Evolutionary conservation across 2,797 vertebrate species (phyloP), one percentile per base, ranked within the genome.

Genomic region (Cossypha caffra): DNA sequence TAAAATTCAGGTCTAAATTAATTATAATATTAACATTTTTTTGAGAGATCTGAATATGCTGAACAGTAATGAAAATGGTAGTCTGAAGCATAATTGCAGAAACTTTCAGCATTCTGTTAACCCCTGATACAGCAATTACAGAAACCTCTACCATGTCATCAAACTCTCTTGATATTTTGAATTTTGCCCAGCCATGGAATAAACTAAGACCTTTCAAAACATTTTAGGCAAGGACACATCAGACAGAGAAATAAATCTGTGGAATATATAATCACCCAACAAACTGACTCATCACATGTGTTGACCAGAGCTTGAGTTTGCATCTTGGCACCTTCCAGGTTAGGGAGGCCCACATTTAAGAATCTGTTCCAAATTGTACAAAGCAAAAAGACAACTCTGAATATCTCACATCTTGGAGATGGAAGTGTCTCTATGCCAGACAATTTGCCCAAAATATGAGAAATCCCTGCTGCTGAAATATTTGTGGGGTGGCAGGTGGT

Each of bases 381-480:
- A n/a, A 90, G 29, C 6, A 38, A 28, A 90, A 37, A 63, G 33
- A 54, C 18, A 28, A 71, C 42, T 57, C 66, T 54, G 45, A 84
- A 59, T 88, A 58, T 64, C 28, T 74, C 14, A 2, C 16, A 45
- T 57, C 35, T 83, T 11, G 0, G 20, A 3, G 7, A 57, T 33
- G 20, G 33, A 48, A 80, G 10, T 52, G 43, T 69, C 43, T 92
- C 40, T 66, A 40, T 77, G 77, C 11, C 48, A 94, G 61, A 68
- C 28, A 86, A 43, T 68, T 71, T 77, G 31, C 38, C 31, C 20
- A 58, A 67, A 90, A 76, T 29, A 75, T 59, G 37, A 90, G 43
- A 94, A 93, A 86, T 52, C 68, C 21, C 75, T 68, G 54, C 51
- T 31, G 38, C 31, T n/a, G 11, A 96, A 88, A 66, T 86, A 81